Percentiles rank a stretch among this genome's conserved stretches.
Evolutionary conservation across 2,113 vertebrate species (phyloP).

Genomic region (Neodon shergylaensis): DNA sequence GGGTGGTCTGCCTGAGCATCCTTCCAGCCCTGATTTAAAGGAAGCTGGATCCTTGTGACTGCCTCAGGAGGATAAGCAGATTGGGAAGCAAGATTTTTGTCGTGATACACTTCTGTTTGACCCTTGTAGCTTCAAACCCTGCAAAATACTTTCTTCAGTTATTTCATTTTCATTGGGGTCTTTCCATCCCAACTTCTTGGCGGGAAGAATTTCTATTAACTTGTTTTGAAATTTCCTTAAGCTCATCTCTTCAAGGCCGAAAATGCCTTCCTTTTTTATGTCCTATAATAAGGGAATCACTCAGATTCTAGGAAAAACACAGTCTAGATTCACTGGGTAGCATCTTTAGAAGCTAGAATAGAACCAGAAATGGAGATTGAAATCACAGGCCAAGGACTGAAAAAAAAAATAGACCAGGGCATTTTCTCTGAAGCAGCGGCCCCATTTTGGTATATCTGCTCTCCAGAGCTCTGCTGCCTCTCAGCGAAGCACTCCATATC

Average conservation of each 20-base stretch:
- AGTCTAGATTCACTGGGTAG: neutral
- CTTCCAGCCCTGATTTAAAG: conserved; percentile 49
- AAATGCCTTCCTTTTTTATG: neutral
- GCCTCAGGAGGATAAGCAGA: conserved; percentile 59
- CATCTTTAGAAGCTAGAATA: neutral
- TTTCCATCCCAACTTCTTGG: neutral
- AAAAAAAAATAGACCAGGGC: neutral
- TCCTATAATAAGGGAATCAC: neutral
- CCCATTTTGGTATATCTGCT: neutral
- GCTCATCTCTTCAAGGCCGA: neutral
- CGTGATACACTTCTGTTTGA: neutral
- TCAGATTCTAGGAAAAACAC: neutral
- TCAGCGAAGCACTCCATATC: neutral
- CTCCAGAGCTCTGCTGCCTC: neutral
- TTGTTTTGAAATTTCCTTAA: neutral
- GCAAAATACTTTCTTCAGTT: neutral
- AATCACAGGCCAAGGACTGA: neutral
- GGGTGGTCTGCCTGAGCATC: conserved; percentile 60
- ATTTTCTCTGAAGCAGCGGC: neutral
- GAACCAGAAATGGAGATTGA: neutral
- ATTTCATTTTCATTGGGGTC: neutral
- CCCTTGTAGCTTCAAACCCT: neutral
- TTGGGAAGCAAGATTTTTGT: conserved; percentile 40
- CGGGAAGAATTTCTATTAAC: neutral
- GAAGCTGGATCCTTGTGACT: conserved; percentile 46